Conservation (phyloP, 2,888 invertebrate genomes). For the Gisinianus flammeolus region DNA sequence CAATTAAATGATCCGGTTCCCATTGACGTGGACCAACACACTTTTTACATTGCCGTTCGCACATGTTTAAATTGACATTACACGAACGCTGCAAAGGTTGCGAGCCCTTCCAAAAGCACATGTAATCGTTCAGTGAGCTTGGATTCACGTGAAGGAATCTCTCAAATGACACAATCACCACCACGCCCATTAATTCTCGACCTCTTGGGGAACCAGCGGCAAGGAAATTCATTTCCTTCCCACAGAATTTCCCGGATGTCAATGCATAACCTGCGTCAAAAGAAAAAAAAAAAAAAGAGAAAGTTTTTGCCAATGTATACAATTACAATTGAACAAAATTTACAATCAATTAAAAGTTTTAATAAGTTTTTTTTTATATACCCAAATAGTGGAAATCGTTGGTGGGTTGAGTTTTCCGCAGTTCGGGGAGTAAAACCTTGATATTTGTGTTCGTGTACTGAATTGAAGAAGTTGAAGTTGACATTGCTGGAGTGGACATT, state of each 20-base stretch:
- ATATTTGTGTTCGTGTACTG: too few relatives aligned
- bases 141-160: background rate
- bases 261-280: conserved; percentile 57
- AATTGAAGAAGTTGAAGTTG: too few relatives aligned
- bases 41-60: background rate
- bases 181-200: background rate
- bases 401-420: background rate
- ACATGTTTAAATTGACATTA: background rate
- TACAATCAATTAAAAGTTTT: background rate
- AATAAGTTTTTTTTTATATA: background rate
- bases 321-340: background rate
- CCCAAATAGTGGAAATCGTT: background rate
- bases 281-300: too few relatives aligned
- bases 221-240: conserved; percentile 45
- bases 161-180: background rate
- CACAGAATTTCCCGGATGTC: conserved; percentile 52
- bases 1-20: background rate
- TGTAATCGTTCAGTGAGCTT: too few relatives aligned
- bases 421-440: too few relatives aligned
- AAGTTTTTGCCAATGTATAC: background rate
- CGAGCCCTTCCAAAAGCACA: too few relatives aligned
- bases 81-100: background rate
- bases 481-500: background rate
- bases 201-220: conserved; percentile 65
- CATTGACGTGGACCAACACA: background rate